Evolutionary conservation across 2,113 vertebrate genomes (phyloP), one percentile per base, ranked within the genome.

Genomic region (Cavia porcellus): DNA sequence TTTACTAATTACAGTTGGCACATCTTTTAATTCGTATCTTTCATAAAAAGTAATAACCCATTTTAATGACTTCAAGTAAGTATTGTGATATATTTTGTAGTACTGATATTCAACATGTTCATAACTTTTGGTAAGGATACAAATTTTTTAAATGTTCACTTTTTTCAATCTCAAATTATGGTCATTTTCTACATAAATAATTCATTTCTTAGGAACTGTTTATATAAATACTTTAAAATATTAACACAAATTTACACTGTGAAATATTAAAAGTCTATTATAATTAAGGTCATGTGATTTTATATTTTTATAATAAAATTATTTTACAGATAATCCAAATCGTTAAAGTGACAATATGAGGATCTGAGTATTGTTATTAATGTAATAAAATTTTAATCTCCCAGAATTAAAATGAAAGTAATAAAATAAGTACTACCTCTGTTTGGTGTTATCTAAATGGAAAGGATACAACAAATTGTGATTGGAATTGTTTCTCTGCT

Each of bases 241-340:
- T n/a, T 88, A 66, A 86, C 30, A 90, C 42, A 38, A 96, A 70
- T 45, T 72, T 68, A 35, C n/a, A 66, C 19, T 20, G 11, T 89
- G 30, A 89, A 94, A 28, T 93, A 72, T 1, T 47, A 66, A 88
- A 38, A 28, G 9, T 0, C 3, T 55, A 25, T n/a, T 83, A 5
- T 5, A 5, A 92, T 30, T 10, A 92, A 0, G 57, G 84, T 62
- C 7, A 85, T 64, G 14, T 86, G 42, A 3, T 3, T 91, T 92
- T 74, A 45, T 50, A 35, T 87, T 87, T 92, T 80, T 68, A 61
- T 84, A 85, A 55, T 92, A 47, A 85, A 90, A 57, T 89, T 77
- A 66, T 86, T 94, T 94, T 80, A 42, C 32, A 66, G 70, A 50
- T 85, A 55, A 84, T 24, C 75, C 24, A 77, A 17, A 80, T 72